Conservation (phyloP, 2,797 vertebrate genomes). For the Euphonia xanthogaster region DNA sequence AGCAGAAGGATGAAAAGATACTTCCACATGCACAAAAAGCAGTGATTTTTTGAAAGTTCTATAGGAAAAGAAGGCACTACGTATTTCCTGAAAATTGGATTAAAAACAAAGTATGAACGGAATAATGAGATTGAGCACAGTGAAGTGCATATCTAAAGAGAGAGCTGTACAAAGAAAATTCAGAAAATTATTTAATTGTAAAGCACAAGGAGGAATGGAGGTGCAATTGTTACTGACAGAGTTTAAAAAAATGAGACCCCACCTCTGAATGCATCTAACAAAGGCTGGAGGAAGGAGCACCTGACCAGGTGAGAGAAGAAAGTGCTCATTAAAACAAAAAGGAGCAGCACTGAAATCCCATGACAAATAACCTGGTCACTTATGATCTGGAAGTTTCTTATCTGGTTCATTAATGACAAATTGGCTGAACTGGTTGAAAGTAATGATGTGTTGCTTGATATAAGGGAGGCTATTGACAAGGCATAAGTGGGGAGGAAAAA, state of each 20-base stretch:
- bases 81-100: not conserved
- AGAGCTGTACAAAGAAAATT: not conserved
- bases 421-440: not conserved
- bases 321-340: not conserved
- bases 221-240: not conserved
- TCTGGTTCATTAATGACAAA: not conserved
- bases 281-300: not conserved
- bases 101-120: not conserved
- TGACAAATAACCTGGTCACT: not conserved
- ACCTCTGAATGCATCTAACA: not conserved
- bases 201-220: not conserved
- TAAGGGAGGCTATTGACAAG: not conserved
- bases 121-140: not conserved
- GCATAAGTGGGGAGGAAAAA: not conserved
- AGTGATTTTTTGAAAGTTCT: not conserved
- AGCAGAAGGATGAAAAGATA: not conserved
- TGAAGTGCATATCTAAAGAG: not conserved
- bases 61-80: not conserved
- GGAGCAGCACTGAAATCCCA: not conserved
- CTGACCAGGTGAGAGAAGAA: not conserved
- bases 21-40: not conserved
- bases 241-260: not conserved
- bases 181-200: not conserved
- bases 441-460: not conserved
- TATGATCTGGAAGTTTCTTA: not conserved